A percentile compares a stretch with the other conserved stretches of the same genome.
These are phyloP conservation scores for Metallyticus violacea DNA, from an alignment of 2,888 invertebrate species.

Conservation along the genomic window DNA sequence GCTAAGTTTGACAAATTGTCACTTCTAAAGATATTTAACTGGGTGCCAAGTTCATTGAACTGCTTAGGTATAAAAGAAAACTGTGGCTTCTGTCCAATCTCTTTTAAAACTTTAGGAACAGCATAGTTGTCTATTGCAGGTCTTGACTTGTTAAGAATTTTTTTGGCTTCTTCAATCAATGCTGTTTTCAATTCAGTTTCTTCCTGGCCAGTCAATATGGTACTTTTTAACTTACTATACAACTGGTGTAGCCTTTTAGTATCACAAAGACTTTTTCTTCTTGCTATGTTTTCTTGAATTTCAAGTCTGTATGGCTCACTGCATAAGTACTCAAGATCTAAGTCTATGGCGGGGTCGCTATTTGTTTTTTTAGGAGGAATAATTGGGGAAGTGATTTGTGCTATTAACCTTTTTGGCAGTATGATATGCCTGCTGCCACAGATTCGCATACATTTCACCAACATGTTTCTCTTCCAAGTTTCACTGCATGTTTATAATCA, in stretches of 20 bases:
- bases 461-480: too few relatives aligned
- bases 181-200: constrained; percentile 39
- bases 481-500: too few relatives aligned
- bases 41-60: constrained; percentile 64
- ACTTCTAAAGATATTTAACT: constrained; percentile 64
- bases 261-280: constrained; percentile 67
- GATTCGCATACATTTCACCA: neutral
- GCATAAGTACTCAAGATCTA: constrained; percentile 63
- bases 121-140: constrained; percentile 58
- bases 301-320: constrained; percentile 56
- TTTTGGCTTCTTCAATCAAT: constrained; percentile 58
- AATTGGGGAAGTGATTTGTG: neutral
- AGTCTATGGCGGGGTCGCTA: constrained; percentile 43
- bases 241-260: constrained; percentile 58
- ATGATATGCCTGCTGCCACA: neutral
- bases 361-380: neutral
- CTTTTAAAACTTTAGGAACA: constrained; percentile 56
- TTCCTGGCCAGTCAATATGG: constrained; percentile 8
- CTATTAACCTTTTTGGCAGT: neutral
- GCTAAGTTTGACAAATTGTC: constrained; percentile 71
- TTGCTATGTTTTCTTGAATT: constrained; percentile 61
- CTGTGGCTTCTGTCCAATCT: constrained; percentile 52
- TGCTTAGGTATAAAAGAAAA: constrained; percentile 54
- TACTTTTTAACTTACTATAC: constrained; percentile 42
- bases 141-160: constrained; percentile 75